Evolutionary conservation across 2,888 invertebrate genomes (phyloP).

Genomic region (Oasisia sp.): DNA sequence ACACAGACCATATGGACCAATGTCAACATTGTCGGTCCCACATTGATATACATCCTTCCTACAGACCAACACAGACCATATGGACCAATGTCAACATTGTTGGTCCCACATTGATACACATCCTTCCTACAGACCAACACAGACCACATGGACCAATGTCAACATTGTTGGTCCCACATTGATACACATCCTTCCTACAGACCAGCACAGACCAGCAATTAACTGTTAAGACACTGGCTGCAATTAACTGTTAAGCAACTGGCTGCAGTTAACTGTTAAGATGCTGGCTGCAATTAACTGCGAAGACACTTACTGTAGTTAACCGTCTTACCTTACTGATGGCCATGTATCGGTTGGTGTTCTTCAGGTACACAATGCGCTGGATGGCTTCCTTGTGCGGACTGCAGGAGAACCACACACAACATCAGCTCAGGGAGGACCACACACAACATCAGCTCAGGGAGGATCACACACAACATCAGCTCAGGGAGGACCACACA

Average conservation of each 20-base stretch:
- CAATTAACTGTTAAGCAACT: too few relatives aligned
- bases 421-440: neutral
- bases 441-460: too few relatives aligned
- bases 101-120: neutral
- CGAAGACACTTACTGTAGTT: neutral
- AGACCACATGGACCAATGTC: neutral
- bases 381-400: constrained; percentile 65
- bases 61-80: constrained; percentile 21
- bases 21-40: neutral
- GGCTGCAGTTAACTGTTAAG: too few relatives aligned
- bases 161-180: constrained; percentile 27
- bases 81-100: constrained; percentile 13
- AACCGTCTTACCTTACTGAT: constrained; percentile 63
- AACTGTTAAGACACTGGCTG: too few relatives aligned
- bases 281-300: too few relatives aligned
- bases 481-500: too few relatives aligned
- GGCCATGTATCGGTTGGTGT: constrained; percentile 60
- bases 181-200: constrained; percentile 50
- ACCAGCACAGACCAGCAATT: constrained; percentile 48
- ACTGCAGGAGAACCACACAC: constrained; percentile 46
- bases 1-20: constrained; percentile 19
- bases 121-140: constrained; percentile 51
- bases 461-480: too few relatives aligned
- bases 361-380: constrained; percentile 59
- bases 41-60: constrained; percentile 51